Evolutionary conservation across 2,797 vertebrate species (phyloP).

Genomic region (Cossypha niveicapilla): DNA sequence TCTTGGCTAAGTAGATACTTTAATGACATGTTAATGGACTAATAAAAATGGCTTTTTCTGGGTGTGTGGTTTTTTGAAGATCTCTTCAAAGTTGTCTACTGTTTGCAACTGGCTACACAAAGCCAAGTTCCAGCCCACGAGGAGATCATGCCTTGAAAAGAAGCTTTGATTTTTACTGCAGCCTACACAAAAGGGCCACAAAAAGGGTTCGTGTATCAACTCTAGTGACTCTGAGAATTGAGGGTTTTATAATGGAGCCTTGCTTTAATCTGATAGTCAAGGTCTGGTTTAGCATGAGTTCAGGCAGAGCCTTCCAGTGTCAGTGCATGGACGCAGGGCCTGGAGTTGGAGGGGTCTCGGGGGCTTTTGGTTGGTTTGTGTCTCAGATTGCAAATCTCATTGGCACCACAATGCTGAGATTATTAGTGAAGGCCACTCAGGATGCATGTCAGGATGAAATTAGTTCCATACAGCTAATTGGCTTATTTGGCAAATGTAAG

Average conservation of each 20-base stretch:
- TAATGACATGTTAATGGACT: constrained; percentile 58
- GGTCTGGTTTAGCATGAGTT: not conserved
- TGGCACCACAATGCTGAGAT: not conserved
- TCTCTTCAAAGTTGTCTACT: constrained; percentile 63
- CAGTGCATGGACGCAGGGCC: not conserved
- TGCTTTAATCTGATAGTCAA: constrained; percentile 20
- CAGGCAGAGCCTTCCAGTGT: not conserved
- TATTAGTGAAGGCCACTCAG: not conserved
- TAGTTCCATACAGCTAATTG: not conserved
- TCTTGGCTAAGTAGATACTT: constrained; percentile 33
- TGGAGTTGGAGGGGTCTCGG: not conserved
- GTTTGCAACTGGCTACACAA: constrained; percentile 26
- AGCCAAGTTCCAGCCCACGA: constrained; percentile 61
- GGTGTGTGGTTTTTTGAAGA: constrained; percentile 64
- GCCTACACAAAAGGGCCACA: constrained; percentile 62
- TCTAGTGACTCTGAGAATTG: not conserved
- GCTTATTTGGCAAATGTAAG: not conserved
- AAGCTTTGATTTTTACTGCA: constrained; percentile 63
- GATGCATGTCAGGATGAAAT: not conserved
- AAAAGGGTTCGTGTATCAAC: constrained; percentile 37
- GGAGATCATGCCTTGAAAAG: constrained; percentile 54
- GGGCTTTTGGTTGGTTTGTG: not conserved
- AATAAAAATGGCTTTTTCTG: constrained; percentile 64
- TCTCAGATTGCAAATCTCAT: not conserved
- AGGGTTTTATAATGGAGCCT: not conserved